A percentile compares a stretch with the other conserved stretches of the same genome.
phyloP scores from a whole-genome alignment of 1,140 invertebrate species.

The Drosophila baimaii region DNA sequence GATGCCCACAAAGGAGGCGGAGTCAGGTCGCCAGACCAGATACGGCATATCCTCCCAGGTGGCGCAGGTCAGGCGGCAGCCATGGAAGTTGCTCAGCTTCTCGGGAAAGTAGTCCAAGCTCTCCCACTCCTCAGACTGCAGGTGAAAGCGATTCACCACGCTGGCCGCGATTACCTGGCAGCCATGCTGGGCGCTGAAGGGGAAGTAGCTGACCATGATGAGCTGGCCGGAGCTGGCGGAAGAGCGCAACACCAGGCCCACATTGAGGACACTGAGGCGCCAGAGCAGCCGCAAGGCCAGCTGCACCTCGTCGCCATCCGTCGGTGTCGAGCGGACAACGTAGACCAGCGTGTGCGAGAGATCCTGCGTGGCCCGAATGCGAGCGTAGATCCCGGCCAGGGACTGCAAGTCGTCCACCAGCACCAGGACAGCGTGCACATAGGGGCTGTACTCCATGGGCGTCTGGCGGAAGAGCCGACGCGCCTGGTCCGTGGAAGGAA shows the following conservation, averaged over 20 bases:
- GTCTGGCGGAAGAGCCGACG: constrained; percentile 15
- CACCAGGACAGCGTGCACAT: constrained; percentile 54
- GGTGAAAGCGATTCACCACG: constrained; percentile 52
- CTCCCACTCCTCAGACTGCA: constrained; percentile 5
- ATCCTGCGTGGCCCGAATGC: constrained; percentile 54
- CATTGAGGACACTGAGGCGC: constrained; percentile 65
- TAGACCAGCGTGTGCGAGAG: constrained; percentile 66
- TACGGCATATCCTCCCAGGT: constrained; percentile 82
- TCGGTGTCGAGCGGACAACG: constrained; percentile 45
- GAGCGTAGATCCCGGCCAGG: constrained; percentile 25
- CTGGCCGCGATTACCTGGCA: constrained; percentile 46
- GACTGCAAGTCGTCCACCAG: constrained; percentile 56
- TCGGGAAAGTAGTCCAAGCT: constrained; percentile 41
- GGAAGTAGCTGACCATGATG: constrained; percentile 59
- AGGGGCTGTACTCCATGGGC: constrained; percentile 51
- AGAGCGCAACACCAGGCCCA: constrained; percentile 30
- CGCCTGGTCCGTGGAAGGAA: constrained; percentile 17
- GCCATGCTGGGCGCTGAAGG: constrained; percentile 34
- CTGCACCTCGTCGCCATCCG: constrained; percentile 21
- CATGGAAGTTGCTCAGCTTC: constrained; percentile 67
- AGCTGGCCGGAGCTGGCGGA: not conserved
- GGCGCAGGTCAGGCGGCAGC: constrained; percentile 70
- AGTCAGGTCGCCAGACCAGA: constrained; percentile 32
- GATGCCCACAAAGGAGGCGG: constrained; percentile 59
- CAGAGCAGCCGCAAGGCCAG: constrained; percentile 50